phyloP scores from a whole-genome alignment of 53 echinoderm and acorn worm species.

The Apostichopus leukothele region DNA sequence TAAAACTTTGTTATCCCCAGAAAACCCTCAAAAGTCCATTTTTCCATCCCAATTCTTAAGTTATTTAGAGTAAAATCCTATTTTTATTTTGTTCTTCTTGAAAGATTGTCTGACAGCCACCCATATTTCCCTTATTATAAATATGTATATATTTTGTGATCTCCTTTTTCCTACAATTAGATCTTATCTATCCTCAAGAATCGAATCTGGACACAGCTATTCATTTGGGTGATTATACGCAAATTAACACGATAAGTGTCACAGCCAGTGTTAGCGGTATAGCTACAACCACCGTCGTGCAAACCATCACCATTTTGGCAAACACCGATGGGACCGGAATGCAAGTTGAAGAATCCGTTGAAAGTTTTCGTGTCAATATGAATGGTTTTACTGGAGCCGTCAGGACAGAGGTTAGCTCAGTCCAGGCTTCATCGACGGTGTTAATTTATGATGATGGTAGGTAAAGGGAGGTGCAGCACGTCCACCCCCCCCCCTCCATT shows the following conservation, averaged over 20 bases:
- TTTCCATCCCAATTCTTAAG: too few species aligned
- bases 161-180: background rate
- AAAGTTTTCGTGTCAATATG: background rate
- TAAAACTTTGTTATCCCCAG: too few species aligned
- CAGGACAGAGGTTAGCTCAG: background rate
- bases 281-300: background rate
- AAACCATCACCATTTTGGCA: background rate
- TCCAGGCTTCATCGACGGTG: background rate
- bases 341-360: background rate
- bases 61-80: too few species aligned
- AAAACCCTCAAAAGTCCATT: too few species aligned
- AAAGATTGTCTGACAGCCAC: too few species aligned
- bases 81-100: too few species aligned
- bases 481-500: too few species aligned
- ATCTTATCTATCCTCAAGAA: background rate
- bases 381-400: background rate
- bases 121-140: too few species aligned
- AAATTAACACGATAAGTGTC: slow-evolving; percentile 1
- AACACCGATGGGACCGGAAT: background rate
- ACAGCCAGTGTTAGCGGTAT: slow-evolving; percentile 4
- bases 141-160: background rate
- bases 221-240: background rate
- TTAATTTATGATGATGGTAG: slow-evolving; percentile 2
- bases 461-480: background rate
- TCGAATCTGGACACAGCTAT: background rate